Evolutionary conservation across 2,888 invertebrate genomes (phyloP).

Genomic region (Harpalus rubripes): DNA sequence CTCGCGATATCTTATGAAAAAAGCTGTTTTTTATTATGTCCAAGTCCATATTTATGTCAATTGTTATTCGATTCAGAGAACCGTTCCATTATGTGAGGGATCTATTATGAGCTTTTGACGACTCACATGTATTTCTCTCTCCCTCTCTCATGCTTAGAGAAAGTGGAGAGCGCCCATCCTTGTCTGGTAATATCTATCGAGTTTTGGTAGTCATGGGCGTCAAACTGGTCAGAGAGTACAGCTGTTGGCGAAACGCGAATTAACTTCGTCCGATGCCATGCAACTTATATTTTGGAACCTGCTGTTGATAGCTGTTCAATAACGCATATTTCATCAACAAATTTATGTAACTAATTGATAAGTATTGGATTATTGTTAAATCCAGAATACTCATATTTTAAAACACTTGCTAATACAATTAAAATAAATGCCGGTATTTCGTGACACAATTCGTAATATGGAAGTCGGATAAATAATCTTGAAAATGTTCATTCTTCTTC

Average conservation of each 20-base stretch:
- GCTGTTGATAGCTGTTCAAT: slow-evolving; percentile 8
- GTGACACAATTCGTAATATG: too few relatives aligned
- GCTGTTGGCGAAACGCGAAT: slow-evolving; percentile 3
- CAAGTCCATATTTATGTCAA: slow-evolving; percentile 65
- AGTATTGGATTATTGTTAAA: too few relatives aligned
- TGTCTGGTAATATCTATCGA: slow-evolving; percentile 22
- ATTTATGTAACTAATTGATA: neutral
- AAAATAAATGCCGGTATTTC: too few relatives aligned
- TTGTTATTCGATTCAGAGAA: slow-evolving; percentile 67
- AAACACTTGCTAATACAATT: too few relatives aligned
- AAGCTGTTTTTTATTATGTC: slow-evolving; percentile 64
- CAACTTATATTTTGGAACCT: slow-evolving; percentile 31
- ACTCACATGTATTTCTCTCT: slow-evolving; percentile 26
- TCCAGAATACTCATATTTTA: too few relatives aligned
- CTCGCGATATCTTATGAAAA: slow-evolving; percentile 41
- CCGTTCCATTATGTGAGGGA: slow-evolving; percentile 63
- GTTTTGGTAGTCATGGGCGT: slow-evolving; percentile 45
- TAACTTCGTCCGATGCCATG: slow-evolving; percentile 39
- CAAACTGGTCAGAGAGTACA: slow-evolving; percentile 29
- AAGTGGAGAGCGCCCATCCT: neutral
- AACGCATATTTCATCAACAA: slow-evolving; percentile 34
- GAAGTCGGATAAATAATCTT: too few relatives aligned
- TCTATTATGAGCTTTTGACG: slow-evolving; percentile 66
- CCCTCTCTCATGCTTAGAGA: neutral
- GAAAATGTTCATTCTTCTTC: too few relatives aligned